Evolutionary conservation across 2,888 invertebrate species (phyloP).

Genomic region (Hirtodrosophila trivittata): DNA sequence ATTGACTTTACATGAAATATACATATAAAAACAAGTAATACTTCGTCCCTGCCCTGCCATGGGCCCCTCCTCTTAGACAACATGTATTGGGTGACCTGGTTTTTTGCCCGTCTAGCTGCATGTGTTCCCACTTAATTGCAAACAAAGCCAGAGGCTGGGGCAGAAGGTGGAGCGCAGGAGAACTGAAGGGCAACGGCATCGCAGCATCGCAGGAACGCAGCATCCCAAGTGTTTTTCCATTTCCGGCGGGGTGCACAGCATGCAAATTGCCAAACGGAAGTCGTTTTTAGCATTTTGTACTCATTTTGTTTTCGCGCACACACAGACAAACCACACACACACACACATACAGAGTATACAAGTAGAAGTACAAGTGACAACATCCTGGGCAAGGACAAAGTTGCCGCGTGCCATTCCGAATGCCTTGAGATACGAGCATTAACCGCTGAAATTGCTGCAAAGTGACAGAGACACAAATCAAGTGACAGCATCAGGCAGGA

Average conservation of each 20-base stretch:
- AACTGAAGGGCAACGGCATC: neutral
- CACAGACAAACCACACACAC: constrained; percentile 8
- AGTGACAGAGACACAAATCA: constrained; percentile 61
- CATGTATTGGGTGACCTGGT: constrained; percentile 68
- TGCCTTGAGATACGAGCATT: constrained; percentile 66
- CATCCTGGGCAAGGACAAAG: constrained; percentile 76
- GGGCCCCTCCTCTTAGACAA: constrained; percentile 19
- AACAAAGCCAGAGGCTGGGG: constrained; percentile 34
- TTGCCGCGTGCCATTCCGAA: constrained; percentile 66
- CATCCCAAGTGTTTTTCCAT: constrained; percentile 72
- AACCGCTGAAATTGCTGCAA: constrained; percentile 62
- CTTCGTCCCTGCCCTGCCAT: neutral
- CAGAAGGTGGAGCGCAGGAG: neutral
- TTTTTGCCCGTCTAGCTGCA: constrained; percentile 60
- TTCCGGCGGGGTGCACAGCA: constrained; percentile 69
- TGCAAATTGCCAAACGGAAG: constrained; percentile 76
- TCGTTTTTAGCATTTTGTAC: constrained; percentile 79
- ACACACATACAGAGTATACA: constrained; percentile 3
- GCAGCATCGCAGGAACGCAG: constrained; percentile 31
- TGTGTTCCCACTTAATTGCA: constrained; percentile 75
- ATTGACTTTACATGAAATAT: constrained; percentile 77
- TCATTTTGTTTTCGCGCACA: constrained; percentile 72
- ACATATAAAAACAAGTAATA: constrained; percentile 49
- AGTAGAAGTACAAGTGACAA: constrained; percentile 60
- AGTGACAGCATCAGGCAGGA: constrained; percentile 57